These are phyloP conservation scores for Branchinecta lynchi DNA, from an alignment of 1,140 invertebrate species.

Conservation along the genomic window DNA sequence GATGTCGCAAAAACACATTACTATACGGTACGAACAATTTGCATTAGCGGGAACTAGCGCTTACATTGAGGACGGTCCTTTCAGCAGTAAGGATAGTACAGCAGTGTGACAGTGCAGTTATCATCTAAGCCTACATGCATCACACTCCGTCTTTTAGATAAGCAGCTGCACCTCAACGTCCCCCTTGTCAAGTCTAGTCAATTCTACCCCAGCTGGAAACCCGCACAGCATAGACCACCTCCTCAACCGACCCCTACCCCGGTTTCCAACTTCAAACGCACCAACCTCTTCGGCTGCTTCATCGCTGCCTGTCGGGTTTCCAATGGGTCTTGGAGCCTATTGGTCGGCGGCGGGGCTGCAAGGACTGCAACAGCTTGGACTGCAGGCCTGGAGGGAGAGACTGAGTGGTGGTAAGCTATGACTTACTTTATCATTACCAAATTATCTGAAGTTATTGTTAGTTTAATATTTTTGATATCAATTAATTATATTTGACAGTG, in stretches of 20 bases:
- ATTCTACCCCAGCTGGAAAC: conserved; percentile 5
- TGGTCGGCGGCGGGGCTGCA: conserved; percentile 11
- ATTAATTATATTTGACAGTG: too few species aligned
- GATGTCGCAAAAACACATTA: too few species aligned
- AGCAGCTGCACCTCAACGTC: not conserved
- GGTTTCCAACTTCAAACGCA: not conserved
- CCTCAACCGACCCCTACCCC: conserved; percentile 18
- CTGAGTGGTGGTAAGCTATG: conserved; percentile 13
- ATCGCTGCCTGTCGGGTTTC: not conserved
- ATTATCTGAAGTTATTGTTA: too few species aligned
- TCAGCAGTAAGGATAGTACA: too few species aligned
- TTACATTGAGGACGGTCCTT: too few species aligned
- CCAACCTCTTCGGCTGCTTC: conserved; percentile 8
- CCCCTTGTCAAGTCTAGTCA: conserved; percentile 3
- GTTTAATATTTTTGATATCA: too few species aligned
- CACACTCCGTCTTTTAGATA: too few species aligned
- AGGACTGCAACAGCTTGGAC: conserved; percentile 10
- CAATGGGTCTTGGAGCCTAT: conserved; percentile 13
- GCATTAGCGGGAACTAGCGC: too few species aligned
- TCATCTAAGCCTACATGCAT: too few species aligned
- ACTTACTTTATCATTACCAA: not conserved
- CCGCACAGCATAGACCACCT: conserved; percentile 21
- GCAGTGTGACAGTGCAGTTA: too few species aligned
- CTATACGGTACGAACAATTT: too few species aligned
- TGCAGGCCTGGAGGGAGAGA: conserved; percentile 21